Conservation (phyloP, 1,140 invertebrate species). For the Drosophila baimaii region DNA sequence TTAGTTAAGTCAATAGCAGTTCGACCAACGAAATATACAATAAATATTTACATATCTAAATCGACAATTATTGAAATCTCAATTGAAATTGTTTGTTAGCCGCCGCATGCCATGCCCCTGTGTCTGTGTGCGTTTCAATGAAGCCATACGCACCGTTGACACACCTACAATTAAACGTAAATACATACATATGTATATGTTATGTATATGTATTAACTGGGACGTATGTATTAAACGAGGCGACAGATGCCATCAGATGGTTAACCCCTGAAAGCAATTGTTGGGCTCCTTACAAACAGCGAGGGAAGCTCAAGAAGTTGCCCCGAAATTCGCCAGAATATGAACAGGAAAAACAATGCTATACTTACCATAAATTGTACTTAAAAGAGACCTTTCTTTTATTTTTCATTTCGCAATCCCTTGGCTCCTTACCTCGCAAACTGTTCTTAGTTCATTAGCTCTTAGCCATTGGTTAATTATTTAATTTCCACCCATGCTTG, state of each 20-base stretch:
- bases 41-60: slow-evolving; percentile 83
- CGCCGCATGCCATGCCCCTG: slow-evolving; percentile 22
- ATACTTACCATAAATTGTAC: not conserved
- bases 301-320: slow-evolving; percentile 24
- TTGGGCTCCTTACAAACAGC: slow-evolving; percentile 4
- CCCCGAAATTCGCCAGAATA: too few species aligned
- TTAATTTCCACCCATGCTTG: slow-evolving; percentile 20
- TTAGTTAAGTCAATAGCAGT: slow-evolving; percentile 79
- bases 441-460: not conserved
- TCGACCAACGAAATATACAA: slow-evolving; percentile 67
- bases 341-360: too few species aligned
- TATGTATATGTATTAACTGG: not conserved
- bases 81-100: slow-evolving; percentile 78
- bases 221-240: slow-evolving; percentile 29
- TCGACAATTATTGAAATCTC: slow-evolving; percentile 83
- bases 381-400: too few species aligned
- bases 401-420: too few species aligned
- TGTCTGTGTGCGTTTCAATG: slow-evolving; percentile 33
- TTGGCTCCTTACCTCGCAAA: not conserved
- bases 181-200: slow-evolving; percentile 1
- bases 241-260: slow-evolving; percentile 25
- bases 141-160: slow-evolving; percentile 46
- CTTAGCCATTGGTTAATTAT: slow-evolving; percentile 9
- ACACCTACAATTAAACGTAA: slow-evolving; percentile 6
- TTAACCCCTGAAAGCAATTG: slow-evolving; percentile 25